Percentiles rank a stretch among this genome's conserved stretches.
Conservation (phyloP, 2,113 vertebrate genomes). For the Theropithecus gelada region DNA sequence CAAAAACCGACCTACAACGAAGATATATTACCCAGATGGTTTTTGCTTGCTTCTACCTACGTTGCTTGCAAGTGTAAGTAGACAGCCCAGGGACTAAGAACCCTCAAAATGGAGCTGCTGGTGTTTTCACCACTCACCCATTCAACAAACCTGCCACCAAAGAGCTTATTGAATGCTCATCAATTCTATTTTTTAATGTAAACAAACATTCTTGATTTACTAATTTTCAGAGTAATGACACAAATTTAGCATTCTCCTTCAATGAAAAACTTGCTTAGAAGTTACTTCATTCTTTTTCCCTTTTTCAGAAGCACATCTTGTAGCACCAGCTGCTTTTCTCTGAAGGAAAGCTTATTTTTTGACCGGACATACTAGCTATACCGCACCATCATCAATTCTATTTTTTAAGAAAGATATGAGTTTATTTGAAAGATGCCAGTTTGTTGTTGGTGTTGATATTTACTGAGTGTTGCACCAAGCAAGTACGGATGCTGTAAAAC, state of each 20-base stretch:
- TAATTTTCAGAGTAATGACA: conserved; percentile 22
- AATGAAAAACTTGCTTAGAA: background rate
- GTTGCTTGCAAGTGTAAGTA: background rate
- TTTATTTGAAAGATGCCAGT: background rate
- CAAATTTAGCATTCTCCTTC: conserved; percentile 30
- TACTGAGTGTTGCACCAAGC: background rate
- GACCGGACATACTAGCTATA: background rate
- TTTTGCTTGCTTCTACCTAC: conserved; percentile 23
- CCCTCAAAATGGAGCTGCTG: background rate
- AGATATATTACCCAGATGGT: background rate
- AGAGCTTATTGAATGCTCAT: background rate
- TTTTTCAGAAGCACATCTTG: background rate
- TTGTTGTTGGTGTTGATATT: background rate
- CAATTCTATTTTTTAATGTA: background rate
- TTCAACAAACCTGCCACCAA: background rate
- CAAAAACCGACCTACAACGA: background rate
- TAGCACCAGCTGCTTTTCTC: conserved; percentile 16
- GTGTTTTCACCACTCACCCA: background rate
- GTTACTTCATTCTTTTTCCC: background rate
- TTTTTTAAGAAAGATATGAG: background rate
- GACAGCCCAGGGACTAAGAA: background rate
- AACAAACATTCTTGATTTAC: conserved; percentile 42
- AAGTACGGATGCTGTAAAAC: background rate
- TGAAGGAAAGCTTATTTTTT: background rate
- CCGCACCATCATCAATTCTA: background rate